Evolutionary conservation across 2,888 invertebrate genomes (phyloP), one percentile per base, ranked within the genome.

Genomic region (Acrocyrtus sp.): DNA sequence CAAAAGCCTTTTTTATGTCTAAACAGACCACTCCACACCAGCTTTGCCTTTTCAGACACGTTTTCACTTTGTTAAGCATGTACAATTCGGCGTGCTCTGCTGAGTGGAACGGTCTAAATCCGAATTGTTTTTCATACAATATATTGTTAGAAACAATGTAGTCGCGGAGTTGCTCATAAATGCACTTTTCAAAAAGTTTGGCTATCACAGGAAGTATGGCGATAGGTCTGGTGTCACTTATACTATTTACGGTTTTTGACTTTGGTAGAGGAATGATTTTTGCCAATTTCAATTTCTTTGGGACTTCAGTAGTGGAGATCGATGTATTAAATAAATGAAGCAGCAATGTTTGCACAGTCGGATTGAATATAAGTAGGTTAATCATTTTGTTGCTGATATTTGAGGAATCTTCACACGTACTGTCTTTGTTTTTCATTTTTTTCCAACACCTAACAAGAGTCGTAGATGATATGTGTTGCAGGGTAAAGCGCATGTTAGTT

Each of bases 1-100:
- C 63, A 43, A 63, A 72, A 21, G 63, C 56, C 45, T 72, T 72
- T 17, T 22, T 63, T 1, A 72, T 39, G 19, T 72, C 63, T 17
- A 72, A 41, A 2, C 51, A 45, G 4, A 65, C 45, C 15, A 63
- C 34, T 22, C 19, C 53, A 45, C 24, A 63, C 45, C 51, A 19
- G n/a, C 53, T 53, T 2, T 19, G 17, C 1, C 53, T 17, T 19
- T 19, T 1, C n/a, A 53, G 1, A 10, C 53, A 41, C 2, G 43
- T 17, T 27, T 27, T 26, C 1, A 15, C 29, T 17, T 21, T 41
- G 26, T 65, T 60, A 8, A 60, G 0, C 12, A 51, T 34, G 4
- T 26, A 1, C 8, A 72, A 26, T 21, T 63, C 63, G 6, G 72
- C 72, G 66, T 66, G 60, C 19, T 43, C 26, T 3, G 72, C 66